Evolutionary conservation across 2,113 vertebrate genomes (phyloP), one percentile per base, ranked within the genome.

Genomic region (Pipra filicauda): DNA sequence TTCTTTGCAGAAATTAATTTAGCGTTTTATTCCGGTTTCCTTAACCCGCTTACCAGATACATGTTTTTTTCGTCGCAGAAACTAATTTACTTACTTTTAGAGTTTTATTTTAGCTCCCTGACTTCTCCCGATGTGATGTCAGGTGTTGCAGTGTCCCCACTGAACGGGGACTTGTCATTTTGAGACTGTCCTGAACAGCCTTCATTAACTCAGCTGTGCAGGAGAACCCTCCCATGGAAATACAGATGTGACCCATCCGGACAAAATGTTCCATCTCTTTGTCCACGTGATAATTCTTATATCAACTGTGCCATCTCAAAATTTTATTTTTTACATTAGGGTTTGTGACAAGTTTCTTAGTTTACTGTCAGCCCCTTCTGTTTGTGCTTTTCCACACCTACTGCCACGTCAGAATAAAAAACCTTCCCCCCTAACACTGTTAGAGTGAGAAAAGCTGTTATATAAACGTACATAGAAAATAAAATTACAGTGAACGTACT

Each of bases 391-490:
- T 37, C 35, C 9, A 3, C 39, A 48, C 12, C 46, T 39, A 5
- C 15, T 44, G 26, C n/a, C 12, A 5, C 12, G 11, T 39, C 13
- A 27, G 12, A 52, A 33, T 22, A 48, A 75, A 52, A 24, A 51
- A 4, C 2, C 26, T 33, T 12, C 3, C 15, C 11, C 12, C 2
- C 9, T 11, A 37, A 44, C 13, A 8, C 43, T 6, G 35, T 20
- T 11, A 23, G 20, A 21, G 5, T 9, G 12, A 28, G 41, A 46
- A 41, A 41, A 75, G 15, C 1, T 21, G 33, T 37, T 24, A 24
- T 0, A 0, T 20, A 18, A 62, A n/a, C 10, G 14, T 7, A 6
- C 15, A 5, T 0, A 26, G 22, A 8, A 43, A 30, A 12, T 6
- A 14, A 20, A 27, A 8, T 18, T 31, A 26, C 22, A 27, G 6